Percentiles rank a stretch among this genome's conserved stretches.
phyloP scores from a whole-genome alignment of 2,888 invertebrate genomes.

The Uropetala carovei region DNA sequence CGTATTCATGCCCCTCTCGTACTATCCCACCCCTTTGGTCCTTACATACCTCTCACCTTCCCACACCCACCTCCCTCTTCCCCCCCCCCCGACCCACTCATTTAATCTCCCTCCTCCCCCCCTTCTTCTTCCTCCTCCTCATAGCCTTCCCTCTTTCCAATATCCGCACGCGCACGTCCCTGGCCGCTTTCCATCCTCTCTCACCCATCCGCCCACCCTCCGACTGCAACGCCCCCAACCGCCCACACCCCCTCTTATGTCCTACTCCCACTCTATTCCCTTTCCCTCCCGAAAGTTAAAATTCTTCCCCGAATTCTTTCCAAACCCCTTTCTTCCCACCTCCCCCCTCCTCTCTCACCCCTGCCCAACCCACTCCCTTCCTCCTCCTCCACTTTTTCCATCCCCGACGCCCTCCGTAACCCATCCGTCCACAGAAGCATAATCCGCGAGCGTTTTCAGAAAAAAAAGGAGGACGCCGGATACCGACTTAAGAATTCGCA shows the following conservation, averaged over 20 bases:
- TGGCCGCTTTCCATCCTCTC: slow-evolving; percentile 25
- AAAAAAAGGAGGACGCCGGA: background rate
- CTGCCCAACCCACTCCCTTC: too few species aligned
- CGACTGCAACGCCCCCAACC: background rate
- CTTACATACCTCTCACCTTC: background rate
- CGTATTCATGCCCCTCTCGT: background rate
- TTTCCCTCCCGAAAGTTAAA: background rate
- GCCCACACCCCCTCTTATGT: background rate
- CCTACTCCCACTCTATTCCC: background rate
- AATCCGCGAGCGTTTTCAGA: slow-evolving; percentile 25
- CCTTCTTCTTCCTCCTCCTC: too few species aligned
- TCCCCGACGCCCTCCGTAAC: background rate
- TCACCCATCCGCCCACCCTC: background rate
- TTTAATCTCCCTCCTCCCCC: background rate
- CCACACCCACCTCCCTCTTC: background rate
- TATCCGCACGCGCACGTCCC: background rate
- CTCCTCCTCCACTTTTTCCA: background rate
- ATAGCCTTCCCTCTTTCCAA: background rate
- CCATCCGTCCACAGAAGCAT: slow-evolving; percentile 20
- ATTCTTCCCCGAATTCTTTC: background rate
- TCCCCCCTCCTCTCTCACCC: background rate
- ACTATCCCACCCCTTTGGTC: background rate
- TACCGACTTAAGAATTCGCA: slow-evolving; percentile 50
- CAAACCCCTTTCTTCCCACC: background rate
- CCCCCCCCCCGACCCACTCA: background rate